Conservation (phyloP, 2,888 invertebrate species). For the Abscondita cerata region DNA sequence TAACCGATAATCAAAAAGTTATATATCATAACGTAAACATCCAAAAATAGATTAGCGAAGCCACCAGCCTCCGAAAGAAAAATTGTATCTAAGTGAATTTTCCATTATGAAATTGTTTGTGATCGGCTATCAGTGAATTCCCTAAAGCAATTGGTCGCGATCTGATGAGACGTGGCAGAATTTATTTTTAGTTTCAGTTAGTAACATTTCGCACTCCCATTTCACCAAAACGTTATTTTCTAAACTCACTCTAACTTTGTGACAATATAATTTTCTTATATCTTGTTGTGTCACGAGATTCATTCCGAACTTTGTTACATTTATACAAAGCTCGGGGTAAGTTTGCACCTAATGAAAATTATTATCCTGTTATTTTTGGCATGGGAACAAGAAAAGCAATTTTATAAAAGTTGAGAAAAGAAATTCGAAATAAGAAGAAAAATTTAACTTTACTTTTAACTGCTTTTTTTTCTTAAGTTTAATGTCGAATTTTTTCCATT, state of each 20-base stretch:
- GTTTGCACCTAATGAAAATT: constrained; percentile 47
- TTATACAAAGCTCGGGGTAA: constrained; percentile 41
- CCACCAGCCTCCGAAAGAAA: not conserved
- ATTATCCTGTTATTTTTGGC: constrained; percentile 44
- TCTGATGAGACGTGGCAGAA: constrained; percentile 34
- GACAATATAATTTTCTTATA: constrained; percentile 50
- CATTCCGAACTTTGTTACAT: constrained; percentile 48
- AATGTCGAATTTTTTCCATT: constrained; percentile 7
- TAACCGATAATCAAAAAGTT: not conserved
- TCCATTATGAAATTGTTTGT: constrained; percentile 31
- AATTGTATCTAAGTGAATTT: constrained; percentile 32
- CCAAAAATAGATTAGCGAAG: constrained; percentile 2
- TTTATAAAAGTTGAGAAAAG: constrained; percentile 36
- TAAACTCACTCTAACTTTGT: constrained; percentile 43
- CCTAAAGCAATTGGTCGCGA: constrained; percentile 32
- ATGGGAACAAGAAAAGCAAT: constrained; percentile 40
- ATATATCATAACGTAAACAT: constrained; percentile 1
- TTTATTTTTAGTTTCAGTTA: constrained; percentile 36
- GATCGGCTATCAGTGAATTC: constrained; percentile 28
- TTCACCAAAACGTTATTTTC: constrained; percentile 40
- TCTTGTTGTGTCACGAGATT: constrained; percentile 46
- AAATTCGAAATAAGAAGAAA: constrained; percentile 20
- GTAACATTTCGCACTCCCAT: constrained; percentile 24
- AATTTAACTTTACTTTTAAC: constrained; percentile 29
- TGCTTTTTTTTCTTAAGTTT: constrained; percentile 9